A percentile compares a stretch with the other conserved stretches of the same genome.
Evolutionary conservation across 2,113 vertebrate species (phyloP).

Genomic region (Sitta europaea): DNA sequence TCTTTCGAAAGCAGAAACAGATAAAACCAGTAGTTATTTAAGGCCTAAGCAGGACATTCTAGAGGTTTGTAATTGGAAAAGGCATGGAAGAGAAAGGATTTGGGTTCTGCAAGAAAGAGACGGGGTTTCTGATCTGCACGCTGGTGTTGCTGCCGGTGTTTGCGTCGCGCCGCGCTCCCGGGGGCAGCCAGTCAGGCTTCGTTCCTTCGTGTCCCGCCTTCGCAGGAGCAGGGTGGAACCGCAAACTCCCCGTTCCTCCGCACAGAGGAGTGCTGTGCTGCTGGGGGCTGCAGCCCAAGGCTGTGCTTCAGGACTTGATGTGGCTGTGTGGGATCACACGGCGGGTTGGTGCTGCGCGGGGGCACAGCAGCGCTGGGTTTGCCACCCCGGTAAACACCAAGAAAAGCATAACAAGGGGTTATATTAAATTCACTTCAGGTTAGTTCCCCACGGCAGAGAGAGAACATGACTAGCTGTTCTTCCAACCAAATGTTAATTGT

Average conservation of each 20-base stretch:
- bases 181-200: not conserved
- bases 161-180: fast-evolving
- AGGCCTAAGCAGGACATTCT: not conserved
- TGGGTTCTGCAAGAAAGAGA: no score
- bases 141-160: fast-evolving
- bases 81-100: not conserved
- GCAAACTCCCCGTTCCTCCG: not conserved
- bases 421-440: not conserved
- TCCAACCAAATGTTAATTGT: not conserved
- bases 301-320: not conserved
- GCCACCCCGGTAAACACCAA: not conserved
- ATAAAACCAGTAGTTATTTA: not conserved
- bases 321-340: fast-evolving
- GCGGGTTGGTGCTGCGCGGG: fast-evolving
- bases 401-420: not conserved
- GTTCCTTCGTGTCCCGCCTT: fast-evolving
- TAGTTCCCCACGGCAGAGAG: not conserved
- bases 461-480: not conserved
- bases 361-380: not conserved
- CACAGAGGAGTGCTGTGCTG: not conserved
- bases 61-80: not conserved
- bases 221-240: not conserved
- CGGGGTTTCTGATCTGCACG: not conserved
- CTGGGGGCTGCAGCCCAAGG: not conserved
- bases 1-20: not conserved